Conservation (phyloP, 2,113 vertebrate genomes). For the Illadopsis cleaveri region DNA sequence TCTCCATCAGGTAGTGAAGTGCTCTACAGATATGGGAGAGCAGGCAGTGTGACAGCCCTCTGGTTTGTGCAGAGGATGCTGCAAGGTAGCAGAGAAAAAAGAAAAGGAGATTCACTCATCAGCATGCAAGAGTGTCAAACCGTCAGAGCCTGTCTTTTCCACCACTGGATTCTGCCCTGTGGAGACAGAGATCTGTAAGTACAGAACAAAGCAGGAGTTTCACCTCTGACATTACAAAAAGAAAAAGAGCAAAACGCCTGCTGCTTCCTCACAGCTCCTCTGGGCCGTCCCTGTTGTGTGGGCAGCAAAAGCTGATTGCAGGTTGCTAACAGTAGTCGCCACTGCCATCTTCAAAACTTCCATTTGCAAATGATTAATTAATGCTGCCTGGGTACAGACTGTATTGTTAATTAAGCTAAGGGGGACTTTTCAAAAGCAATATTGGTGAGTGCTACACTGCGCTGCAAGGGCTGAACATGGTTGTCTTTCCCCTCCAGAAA, state of each 20-base stretch:
- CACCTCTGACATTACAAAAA: neutral
- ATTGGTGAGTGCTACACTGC: neutral
- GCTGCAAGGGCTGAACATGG: neutral
- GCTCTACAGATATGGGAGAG: neutral
- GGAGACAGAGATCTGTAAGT: neutral
- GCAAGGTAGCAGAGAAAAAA: neutral
- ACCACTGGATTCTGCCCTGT: neutral
- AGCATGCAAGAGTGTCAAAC: neutral
- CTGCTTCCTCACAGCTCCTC: neutral
- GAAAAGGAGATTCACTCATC: neutral
- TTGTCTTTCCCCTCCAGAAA: neutral
- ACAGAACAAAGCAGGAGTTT: neutral
- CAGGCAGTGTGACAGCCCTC: neutral
- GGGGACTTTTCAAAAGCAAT: neutral
- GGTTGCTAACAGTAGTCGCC: neutral
- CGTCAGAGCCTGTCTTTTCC: neutral
- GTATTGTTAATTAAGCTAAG: slow-evolving; percentile 22
- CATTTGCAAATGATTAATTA: slow-evolving; percentile 52
- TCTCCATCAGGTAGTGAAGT: neutral
- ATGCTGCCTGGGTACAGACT: slow-evolving; percentile 17
- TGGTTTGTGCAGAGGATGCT: neutral
- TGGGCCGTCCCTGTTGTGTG: neutral
- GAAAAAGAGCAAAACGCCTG: neutral
- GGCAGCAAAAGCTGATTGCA: neutral
- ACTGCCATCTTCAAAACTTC: slow-evolving; percentile 5